phyloP scores from a whole-genome alignment of 2,888 invertebrate genomes.

The Baronia brevicornis region DNA sequence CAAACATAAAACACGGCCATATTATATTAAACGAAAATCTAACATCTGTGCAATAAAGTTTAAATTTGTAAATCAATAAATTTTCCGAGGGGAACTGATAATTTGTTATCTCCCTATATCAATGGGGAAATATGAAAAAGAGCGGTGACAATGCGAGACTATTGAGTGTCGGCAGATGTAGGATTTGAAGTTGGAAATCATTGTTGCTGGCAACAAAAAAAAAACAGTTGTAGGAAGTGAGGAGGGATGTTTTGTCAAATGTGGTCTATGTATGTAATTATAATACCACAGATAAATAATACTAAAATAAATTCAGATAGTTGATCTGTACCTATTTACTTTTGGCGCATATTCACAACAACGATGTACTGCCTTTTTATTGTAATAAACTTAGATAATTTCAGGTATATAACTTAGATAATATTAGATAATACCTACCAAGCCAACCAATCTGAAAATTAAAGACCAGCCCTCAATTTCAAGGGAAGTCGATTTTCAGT shows the following conservation, averaged over 20 bases:
- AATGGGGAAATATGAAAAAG: conserved; percentile 34
- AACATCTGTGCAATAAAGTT: conserved; percentile 19
- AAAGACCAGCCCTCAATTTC: too few relatives aligned
- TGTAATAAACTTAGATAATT: too few relatives aligned
- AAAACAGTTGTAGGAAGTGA: conserved; percentile 12
- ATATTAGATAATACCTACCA: too few relatives aligned
- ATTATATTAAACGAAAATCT: conserved; percentile 15
- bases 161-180: conserved; percentile 64
- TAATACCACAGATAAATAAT: too few relatives aligned
- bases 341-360: too few relatives aligned
- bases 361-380: too few relatives aligned
- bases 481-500: too few relatives aligned
- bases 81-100: neutral
- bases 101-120: conserved; percentile 15
- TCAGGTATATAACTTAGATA: too few relatives aligned
- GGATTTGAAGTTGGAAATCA: conserved; percentile 53
- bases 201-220: conserved; percentile 17
- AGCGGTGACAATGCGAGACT: conserved; percentile 43
- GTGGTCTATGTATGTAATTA: neutral
- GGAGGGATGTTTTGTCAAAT: conserved; percentile 4
- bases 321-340: too few relatives aligned
- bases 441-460: too few relatives aligned
- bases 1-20: conserved; percentile 17
- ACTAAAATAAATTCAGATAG: too few relatives aligned
- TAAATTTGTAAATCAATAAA: neutral